Conservation (phyloP, 2,888 invertebrate species). For the Lycophotia porphyrea region DNA sequence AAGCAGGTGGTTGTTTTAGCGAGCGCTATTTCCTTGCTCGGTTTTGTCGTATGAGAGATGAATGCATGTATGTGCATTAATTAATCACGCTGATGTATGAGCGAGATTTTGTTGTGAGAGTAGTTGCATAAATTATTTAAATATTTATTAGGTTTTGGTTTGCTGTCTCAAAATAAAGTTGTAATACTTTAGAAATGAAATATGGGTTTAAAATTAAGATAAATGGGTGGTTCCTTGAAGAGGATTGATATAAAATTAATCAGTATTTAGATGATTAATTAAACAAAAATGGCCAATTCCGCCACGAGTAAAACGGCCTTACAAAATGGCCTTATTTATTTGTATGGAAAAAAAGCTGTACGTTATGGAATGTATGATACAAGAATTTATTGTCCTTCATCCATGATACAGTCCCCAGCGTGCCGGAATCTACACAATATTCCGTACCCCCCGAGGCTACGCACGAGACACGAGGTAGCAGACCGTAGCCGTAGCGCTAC, state of each 20-base stretch:
- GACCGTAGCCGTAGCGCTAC: constrained; percentile 56
- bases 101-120: constrained; percentile 13
- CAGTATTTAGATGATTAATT: background rate
- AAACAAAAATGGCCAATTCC: background rate
- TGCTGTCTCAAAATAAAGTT: background rate
- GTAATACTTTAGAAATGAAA: background rate
- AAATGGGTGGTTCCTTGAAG: background rate
- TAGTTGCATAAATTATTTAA: constrained; percentile 33
- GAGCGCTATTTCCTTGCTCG: constrained; percentile 35
- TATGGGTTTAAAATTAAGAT: background rate
- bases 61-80: constrained; percentile 50
- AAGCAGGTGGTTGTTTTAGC: constrained; percentile 54
- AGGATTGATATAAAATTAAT: background rate
- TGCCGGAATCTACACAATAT: constrained; percentile 40
- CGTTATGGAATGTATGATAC: constrained; percentile 4
- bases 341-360: background rate
- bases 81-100: constrained; percentile 44
- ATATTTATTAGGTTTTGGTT: constrained; percentile 17
- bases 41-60: constrained; percentile 36
- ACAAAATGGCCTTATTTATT: background rate
- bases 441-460: constrained; percentile 57
- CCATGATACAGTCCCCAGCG: constrained; percentile 6
- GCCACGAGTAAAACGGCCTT: background rate
- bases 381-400: constrained; percentile 16
- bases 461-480: constrained; percentile 28